Base-by-base conservation (phyloP, 2,888 invertebrate species). In the Machimus rusticus region DNA sequence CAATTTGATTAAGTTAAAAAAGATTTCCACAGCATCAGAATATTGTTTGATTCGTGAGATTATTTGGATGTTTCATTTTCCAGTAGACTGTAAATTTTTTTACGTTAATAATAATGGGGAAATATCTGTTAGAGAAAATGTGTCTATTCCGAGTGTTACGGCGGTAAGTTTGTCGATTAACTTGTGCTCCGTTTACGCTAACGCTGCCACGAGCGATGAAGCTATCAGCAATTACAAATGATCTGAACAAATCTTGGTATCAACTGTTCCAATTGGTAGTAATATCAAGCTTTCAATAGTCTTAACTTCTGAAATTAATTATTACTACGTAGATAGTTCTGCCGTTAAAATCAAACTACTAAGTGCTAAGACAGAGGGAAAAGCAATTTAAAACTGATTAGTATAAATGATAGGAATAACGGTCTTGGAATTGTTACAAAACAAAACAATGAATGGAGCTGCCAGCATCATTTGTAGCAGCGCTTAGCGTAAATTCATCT, bases 41-140 rank as follows among this genome's bases (percentile, higher is more conserved):
- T 90, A 90, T 74, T 91, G 91, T 77, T 89, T 93, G 51, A 86
- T 93, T 4, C 90, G 93, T 1, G 93, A 93, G 90, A 90, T 92
- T 34, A 89, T 93, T 19, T 91, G 92, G 89, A 93, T 93, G 92
- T 92, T 93, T 82, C 90, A 91, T 28, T 89, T 88, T 2, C 92
- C 93, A 3, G 88, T 86, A 9, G 91, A 87, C 12, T 91, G 91
- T 79, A 91, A 90, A 66, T 91, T 91, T 88, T 93, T 93, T 77
- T 77, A 86, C 2, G 86, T 92, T 8, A 86, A 89, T 28, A 79
- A 88, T 0, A 86, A 87, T 28, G 31, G 88, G 28, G 43, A 46
- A 46, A 90, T 92, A 12, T 77, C 16, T 5, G 88, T 92, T 9
- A 90, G 91, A 12, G 76, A 88, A 0, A 90, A 92, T 88, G 91